These are phyloP conservation scores for Ctenosaura bakeri DNA, from an alignment of 2,797 vertebrate genomes.

Conservation along the genomic window DNA sequence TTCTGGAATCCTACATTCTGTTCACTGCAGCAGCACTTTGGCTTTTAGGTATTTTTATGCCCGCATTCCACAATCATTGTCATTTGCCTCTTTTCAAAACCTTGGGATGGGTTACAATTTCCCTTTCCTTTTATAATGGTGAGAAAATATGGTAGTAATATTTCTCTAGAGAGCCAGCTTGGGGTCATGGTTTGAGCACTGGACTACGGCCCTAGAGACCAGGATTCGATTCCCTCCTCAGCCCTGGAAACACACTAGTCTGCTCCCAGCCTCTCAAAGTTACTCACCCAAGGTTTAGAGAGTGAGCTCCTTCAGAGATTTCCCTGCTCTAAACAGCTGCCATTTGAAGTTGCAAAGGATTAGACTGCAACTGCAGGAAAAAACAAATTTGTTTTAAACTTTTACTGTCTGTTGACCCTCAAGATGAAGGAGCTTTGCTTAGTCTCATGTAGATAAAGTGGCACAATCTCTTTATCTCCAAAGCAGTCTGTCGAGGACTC, in stretches of 20 bases:
- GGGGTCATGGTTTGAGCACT: no score
- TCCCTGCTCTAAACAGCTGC: slow-evolving; percentile 53
- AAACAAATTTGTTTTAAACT: slow-evolving; percentile 54
- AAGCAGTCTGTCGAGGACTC: slow-evolving; percentile 60
- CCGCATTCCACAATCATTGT: background rate
- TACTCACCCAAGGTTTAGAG: background rate
- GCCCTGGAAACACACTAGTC: no score
- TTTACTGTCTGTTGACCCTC: slow-evolving; percentile 51
- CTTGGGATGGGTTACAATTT: background rate
- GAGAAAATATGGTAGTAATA: background rate
- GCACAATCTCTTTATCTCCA: slow-evolving; percentile 63
- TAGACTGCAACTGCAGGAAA: slow-evolving; percentile 62
- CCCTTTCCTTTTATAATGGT: background rate
- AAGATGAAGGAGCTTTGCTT: slow-evolving; percentile 64
- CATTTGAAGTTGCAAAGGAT: slow-evolving; percentile 57
- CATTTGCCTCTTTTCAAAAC: background rate
- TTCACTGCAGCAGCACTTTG: background rate
- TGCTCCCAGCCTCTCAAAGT: background rate
- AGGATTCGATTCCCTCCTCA: no score
- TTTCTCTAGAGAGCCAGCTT: background rate
- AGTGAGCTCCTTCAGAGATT: slow-evolving; percentile 46
- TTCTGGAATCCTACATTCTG: background rate
- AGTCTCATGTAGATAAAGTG: slow-evolving; percentile 65
- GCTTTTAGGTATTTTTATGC: background rate
- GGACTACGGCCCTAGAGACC: no score